Evolutionary conservation across 2,113 vertebrate species (phyloP).

Genomic region (Melanotaenia duboulayi): DNA sequence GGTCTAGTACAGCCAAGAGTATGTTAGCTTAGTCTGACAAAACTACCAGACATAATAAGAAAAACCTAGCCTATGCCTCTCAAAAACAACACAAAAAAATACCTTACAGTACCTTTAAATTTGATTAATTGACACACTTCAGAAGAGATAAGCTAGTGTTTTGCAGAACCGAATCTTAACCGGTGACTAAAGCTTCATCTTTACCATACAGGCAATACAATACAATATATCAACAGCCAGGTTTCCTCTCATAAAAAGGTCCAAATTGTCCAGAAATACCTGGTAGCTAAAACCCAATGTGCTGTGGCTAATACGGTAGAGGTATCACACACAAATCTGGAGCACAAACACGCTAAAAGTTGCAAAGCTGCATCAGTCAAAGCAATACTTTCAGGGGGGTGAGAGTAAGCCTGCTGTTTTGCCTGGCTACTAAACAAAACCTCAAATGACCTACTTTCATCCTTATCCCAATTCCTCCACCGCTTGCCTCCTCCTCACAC

Average conservation of each 20-base stretch:
- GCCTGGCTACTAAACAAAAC: slow-evolving; percentile 75
- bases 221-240: too few species aligned
- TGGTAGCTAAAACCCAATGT: slow-evolving; percentile 23
- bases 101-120: too few species aligned
- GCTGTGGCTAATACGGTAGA: slow-evolving; percentile 43
- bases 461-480: slow-evolving; percentile 54
- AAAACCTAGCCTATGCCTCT: not conserved
- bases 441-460: slow-evolving; percentile 78
- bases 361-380: slow-evolving; percentile 42
- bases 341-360: slow-evolving; percentile 23
- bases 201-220: too few species aligned
- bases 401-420: slow-evolving; percentile 64
- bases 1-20: not conserved
- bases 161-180: too few species aligned
- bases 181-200: too few species aligned
- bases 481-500: slow-evolving; percentile 38
- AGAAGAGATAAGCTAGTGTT: too few species aligned
- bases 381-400: slow-evolving; percentile 46
- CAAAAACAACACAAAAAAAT: too few species aligned
- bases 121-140: too few species aligned
- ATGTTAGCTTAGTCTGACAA: not conserved
- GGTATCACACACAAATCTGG: slow-evolving; percentile 35
- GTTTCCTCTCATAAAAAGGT: too few species aligned
- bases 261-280: not conserved
- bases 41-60: not conserved